phyloP scores from a whole-genome alignment of 2,888 invertebrate species.

The Tipula vernalis region DNA sequence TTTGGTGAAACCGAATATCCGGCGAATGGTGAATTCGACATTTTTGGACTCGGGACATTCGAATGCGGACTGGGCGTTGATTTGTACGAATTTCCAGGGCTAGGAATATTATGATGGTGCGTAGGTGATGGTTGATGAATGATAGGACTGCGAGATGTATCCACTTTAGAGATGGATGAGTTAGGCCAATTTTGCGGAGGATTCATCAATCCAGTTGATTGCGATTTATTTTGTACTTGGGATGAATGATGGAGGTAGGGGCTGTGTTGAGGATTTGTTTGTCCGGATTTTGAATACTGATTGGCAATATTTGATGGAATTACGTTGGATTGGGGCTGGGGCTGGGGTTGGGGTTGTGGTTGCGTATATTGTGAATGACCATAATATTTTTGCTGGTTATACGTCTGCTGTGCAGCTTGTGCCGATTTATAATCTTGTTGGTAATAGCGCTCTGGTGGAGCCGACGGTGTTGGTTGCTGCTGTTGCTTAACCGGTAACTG shows the following conservation, averaged over 20 bases:
- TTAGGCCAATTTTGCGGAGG: slow-evolving; percentile 19
- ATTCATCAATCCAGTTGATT: slow-evolving; percentile 17
- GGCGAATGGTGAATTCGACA: neutral
- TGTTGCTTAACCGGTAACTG: neutral
- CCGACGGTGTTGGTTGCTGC: neutral
- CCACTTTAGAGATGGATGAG: neutral
- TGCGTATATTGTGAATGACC: neutral
- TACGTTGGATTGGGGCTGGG: neutral
- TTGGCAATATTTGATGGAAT: neutral
- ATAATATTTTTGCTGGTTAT: neutral
- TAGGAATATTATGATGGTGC: slow-evolving; percentile 10
- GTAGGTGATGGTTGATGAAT: slow-evolving; percentile 17
- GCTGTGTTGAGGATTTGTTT: slow-evolving; percentile 7
- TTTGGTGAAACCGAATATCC: neutral
- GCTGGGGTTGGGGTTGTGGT: neutral
- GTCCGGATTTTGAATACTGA: neutral
- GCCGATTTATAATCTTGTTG: neutral
- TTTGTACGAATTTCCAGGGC: slow-evolving; percentile 6
- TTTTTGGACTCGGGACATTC: neutral
- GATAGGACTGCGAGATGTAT: slow-evolving; percentile 17
- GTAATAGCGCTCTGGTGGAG: neutral
- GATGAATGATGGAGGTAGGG: slow-evolving; percentile 11
- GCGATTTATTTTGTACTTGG: slow-evolving; percentile 7
- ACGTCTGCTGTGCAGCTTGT: neutral
- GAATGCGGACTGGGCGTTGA: neutral